Conservation (phyloP, 30 jellyfish, hydroid and myxozoan genomes). For the Turritopsis dohrnii region DNA sequence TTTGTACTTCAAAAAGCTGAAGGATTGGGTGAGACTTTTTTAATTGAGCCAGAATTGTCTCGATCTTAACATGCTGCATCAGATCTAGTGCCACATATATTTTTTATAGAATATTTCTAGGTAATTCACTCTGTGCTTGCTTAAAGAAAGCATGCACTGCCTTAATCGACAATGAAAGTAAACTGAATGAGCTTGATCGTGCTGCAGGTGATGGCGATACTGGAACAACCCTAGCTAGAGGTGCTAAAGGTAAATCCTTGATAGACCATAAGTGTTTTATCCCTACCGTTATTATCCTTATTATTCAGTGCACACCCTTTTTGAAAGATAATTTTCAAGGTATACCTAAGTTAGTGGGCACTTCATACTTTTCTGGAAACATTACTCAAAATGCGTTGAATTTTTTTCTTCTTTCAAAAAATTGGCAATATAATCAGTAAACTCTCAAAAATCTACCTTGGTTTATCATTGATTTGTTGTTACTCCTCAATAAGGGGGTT, state of each 20-base stretch:
- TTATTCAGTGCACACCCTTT: no score
- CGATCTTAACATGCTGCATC: background rate
- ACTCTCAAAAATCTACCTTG: no score
- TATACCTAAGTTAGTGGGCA: no score
- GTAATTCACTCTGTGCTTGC: constrained; percentile 28
- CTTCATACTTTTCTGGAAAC: no score
- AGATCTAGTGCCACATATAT: background rate
- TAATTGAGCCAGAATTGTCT: no score
- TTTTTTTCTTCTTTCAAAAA: no score
- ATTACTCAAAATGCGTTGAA: no score
- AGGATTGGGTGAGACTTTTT: constrained; percentile 10
- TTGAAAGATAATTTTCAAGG: no score
- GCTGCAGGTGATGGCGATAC: constrained; percentile 96
- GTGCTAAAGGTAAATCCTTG: constrained; percentile 46
- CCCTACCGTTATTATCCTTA: no score
- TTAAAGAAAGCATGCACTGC: constrained; percentile 39
- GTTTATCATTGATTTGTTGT: no score
- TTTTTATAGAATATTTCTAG: constrained; percentile 28
- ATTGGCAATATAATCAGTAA: no score
- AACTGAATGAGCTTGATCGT: constrained; percentile 78
- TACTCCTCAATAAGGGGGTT: no score
- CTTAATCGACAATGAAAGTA: constrained; percentile 48
- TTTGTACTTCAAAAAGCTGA: background rate
- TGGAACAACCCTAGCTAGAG: constrained; percentile 90
- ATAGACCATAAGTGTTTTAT: background rate